Conservation (phyloP, 2,113 vertebrate species). For the Barbus barbus region DNA sequence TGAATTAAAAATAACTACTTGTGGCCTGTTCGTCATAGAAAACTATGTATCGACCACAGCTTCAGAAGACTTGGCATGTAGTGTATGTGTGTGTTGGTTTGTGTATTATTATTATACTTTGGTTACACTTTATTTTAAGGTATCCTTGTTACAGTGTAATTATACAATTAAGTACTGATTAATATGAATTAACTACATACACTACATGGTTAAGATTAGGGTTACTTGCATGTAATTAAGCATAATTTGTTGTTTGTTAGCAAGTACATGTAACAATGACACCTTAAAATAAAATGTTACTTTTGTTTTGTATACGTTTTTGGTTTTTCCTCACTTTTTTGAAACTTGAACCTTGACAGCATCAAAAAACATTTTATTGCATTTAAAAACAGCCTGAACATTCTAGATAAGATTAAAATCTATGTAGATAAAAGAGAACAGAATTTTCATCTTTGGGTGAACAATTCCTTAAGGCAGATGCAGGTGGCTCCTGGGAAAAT, state of each 20-base stretch:
- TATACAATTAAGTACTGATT: no score
- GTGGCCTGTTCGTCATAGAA: background rate
- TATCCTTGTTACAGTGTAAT: no score
- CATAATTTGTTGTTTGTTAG: no score
- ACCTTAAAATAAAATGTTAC: constrained; percentile 42
- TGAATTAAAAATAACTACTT: background rate
- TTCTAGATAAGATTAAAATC: background rate
- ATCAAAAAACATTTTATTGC: background rate
- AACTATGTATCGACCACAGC: background rate
- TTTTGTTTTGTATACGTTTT: constrained; percentile 37
- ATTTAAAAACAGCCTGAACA: background rate
- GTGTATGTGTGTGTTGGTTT: background rate
- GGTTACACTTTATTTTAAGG: background rate
- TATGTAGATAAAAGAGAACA: background rate
- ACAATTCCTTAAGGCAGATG: background rate
- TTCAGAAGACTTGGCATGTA: background rate
- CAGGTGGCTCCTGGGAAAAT: background rate
- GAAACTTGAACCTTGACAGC: background rate
- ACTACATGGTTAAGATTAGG: no score
- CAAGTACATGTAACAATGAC: no score
- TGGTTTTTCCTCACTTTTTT: background rate
- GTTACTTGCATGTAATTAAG: no score
- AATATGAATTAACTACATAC: no score
- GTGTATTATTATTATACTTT: background rate
- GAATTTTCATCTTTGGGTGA: background rate